Conservation (phyloP, 2,797 vertebrate genomes). For the Hoplostethus atlanticus region DNA sequence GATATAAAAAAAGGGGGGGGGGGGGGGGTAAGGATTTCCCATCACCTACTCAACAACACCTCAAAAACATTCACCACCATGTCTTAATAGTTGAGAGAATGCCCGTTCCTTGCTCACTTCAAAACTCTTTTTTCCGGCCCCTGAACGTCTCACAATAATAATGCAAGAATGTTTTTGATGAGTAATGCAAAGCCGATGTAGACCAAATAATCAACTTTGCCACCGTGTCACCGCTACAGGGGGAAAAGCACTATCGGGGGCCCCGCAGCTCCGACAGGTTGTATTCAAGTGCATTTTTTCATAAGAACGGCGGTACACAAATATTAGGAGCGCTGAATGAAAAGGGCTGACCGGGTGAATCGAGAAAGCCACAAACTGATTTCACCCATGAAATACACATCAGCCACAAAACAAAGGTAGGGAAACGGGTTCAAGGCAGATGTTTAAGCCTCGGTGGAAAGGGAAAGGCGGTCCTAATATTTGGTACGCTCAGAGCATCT, state of each 20-base stretch:
- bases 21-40: not conserved
- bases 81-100: not conserved
- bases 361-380: constrained; percentile 38
- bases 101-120: constrained; percentile 25
- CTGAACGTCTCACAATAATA: not conserved
- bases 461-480: constrained; percentile 31
- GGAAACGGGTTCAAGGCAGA: constrained; percentile 12
- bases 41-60: not conserved
- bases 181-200: not conserved
- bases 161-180: constrained; percentile 9
- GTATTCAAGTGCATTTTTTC: constrained; percentile 33
- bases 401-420: constrained; percentile 16
- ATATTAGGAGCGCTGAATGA: constrained; percentile 26
- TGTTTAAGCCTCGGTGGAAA: constrained; percentile 5
- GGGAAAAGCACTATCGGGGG: not conserved
- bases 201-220: not conserved
- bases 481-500: constrained; percentile 41
- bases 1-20: not conserved
- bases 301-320: constrained; percentile 37
- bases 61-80: constrained; percentile 33
- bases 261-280: constrained; percentile 15
- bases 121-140: constrained; percentile 14
- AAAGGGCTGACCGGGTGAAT: constrained; percentile 18
- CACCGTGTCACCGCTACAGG: not conserved
- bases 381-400: constrained; percentile 32